These are phyloP conservation scores for Spatulosminthurus flaviceps DNA, from an alignment of 2,888 invertebrate species.

Conservation along the genomic window DNA sequence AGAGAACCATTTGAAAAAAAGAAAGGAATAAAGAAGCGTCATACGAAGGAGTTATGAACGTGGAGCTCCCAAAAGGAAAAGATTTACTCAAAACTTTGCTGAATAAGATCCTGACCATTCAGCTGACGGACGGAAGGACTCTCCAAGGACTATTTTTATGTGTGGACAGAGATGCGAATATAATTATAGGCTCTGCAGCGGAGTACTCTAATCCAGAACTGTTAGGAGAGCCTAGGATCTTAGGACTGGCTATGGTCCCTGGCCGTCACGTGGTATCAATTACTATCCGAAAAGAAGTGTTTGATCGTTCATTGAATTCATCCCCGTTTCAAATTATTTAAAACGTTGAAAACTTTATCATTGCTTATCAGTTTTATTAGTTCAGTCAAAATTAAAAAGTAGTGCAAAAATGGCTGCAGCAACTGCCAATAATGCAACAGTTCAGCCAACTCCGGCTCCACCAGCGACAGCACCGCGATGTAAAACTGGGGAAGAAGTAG, in stretches of 20 bases:
- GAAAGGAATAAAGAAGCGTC: not conserved
- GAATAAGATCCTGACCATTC: slow-evolving; percentile 61
- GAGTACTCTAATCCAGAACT: slow-evolving; percentile 59
- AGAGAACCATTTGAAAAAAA: not conserved
- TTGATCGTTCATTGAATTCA: not conserved
- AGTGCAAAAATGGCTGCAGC: slow-evolving; percentile 4
- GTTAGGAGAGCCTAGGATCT: slow-evolving; percentile 60
- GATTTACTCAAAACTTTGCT: slow-evolving; percentile 58
- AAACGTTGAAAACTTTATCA: not conserved
- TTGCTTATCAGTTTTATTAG: not conserved
- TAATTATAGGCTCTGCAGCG: slow-evolving; percentile 61
- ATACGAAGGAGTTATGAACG: slow-evolving; percentile 37
- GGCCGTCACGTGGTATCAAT: slow-evolving; percentile 62
- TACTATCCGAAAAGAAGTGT: slow-evolving; percentile 48
- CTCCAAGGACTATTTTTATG: slow-evolving; percentile 62
- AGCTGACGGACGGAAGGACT: slow-evolving; percentile 62
- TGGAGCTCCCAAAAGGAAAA: slow-evolving; percentile 52
- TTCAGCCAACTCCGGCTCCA: slow-evolving; percentile 43
- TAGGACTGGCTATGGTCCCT: slow-evolving; percentile 63
- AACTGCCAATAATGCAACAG: not conserved
- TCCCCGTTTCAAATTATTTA: slow-evolving; percentile 21
- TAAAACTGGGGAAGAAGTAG: slow-evolving; percentile 66
- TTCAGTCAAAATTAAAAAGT: not conserved
- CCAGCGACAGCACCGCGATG: slow-evolving; percentile 47
- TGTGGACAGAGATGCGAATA: slow-evolving; percentile 63